Percentiles rank a stretch among this genome's conserved stretches.
phyloP scores from a whole-genome alignment of 2,888 invertebrate species.

The Drosophila rellima region DNA sequence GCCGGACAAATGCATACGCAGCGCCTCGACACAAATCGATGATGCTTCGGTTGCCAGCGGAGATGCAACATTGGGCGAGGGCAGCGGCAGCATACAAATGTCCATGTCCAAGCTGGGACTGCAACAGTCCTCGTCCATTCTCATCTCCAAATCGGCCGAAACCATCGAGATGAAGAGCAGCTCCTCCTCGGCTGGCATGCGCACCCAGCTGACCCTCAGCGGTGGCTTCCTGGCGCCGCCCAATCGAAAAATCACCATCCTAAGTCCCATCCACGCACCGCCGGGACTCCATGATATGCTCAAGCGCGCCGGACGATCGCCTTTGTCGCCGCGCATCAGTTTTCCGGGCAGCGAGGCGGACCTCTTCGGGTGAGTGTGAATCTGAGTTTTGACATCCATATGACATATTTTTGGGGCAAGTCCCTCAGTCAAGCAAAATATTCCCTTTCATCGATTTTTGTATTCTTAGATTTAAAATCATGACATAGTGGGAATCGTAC shows the following conservation, averaged over 20 bases:
- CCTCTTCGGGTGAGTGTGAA: constrained; percentile 85
- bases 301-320: constrained; percentile 84
- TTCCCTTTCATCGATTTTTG: too few species aligned
- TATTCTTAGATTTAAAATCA: too few species aligned
- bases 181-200: constrained; percentile 80
- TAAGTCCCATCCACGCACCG: constrained; percentile 91
- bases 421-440: neutral
- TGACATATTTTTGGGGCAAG: neutral
- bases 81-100: constrained; percentile 47
- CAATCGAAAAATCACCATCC: constrained; percentile 89
- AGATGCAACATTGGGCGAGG: constrained; percentile 44
- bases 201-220: constrained; percentile 85
- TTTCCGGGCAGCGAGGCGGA: constrained; percentile 85
- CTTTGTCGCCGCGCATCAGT: constrained; percentile 85
- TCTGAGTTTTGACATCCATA: neutral
- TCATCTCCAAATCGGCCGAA: constrained; percentile 86
- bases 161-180: constrained; percentile 85
- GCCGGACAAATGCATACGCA: constrained; percentile 85
- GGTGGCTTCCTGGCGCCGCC: constrained; percentile 85
- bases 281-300: constrained; percentile 87
- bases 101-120: constrained; percentile 81
- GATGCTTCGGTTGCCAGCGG: constrained; percentile 67
- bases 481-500: too few species aligned
- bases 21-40: constrained; percentile 85
- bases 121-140: constrained; percentile 85